Base-by-base conservation (phyloP, 2,113 vertebrate species). In the Menidia beryllina region DNA sequence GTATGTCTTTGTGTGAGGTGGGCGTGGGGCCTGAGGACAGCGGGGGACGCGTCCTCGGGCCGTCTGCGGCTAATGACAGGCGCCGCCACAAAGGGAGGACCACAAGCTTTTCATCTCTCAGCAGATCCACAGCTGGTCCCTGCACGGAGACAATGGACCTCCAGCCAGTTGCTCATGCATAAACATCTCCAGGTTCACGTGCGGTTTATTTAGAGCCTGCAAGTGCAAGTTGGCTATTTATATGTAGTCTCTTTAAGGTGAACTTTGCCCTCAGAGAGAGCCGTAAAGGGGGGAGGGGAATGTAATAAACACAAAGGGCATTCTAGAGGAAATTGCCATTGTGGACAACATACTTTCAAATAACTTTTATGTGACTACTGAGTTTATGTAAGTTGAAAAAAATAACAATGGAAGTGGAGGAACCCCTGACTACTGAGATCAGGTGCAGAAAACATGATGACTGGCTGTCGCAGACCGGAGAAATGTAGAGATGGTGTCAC, bases 121-220 rank as follows among this genome's bases (percentile, higher is more conserved):
- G 56, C 63, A 72, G 56, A 69, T 25, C 51, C 67, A 69, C 77
- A 81, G 75, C 67, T 80, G 78, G 39, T 64, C 65, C 19, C 51
- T 59, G 21, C 4, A 2, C 26, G 57, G 55, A 74, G 36, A 75
- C 74, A 77, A 72, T 77, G 51, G 64, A 49, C 53, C 24, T 54
- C 26, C 17, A 24, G 10, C 39, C 13, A 14, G 5, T 12, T n/a
- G 36, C 72, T 87, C 72, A 77, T 60, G 43, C 69, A 82, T 71
- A 75, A 56, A 38, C 45, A 47, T 49, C 52, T 6, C 9, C 1
- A 48, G 34, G 34, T 57, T 55, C 51, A 60, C 24, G 25, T 21
- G 21, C 9, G 20, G 17, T 30, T 7, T 0, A 20, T 25, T 56
- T 20, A 63, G 2, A 12, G 39, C 17, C 5, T 3, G 0, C 7